phyloP scores from a whole-genome alignment of 1,140 invertebrate genomes.

The Drosophila baimaii region DNA sequence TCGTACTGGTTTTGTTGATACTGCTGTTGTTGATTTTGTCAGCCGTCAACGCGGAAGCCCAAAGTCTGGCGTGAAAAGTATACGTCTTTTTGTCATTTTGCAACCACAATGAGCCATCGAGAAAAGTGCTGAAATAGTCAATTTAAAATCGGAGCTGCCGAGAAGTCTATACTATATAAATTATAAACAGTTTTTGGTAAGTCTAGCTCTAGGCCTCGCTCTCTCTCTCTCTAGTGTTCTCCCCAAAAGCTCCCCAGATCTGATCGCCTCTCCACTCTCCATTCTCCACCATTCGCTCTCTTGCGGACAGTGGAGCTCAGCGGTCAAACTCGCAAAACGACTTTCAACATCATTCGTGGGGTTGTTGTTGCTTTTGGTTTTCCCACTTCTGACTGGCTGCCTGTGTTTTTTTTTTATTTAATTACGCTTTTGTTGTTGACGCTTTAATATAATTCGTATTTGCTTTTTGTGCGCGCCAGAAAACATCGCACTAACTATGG shows the following conservation, averaged over 20 bases:
- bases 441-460: slow-evolving; percentile 61
- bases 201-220: slow-evolving; percentile 18
- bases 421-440: slow-evolving; percentile 66
- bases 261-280: slow-evolving; percentile 6
- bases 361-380: slow-evolving; percentile 32
- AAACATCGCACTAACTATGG: slow-evolving; percentile 17
- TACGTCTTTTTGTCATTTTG: slow-evolving; percentile 22
- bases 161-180: slow-evolving; percentile 43
- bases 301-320: slow-evolving; percentile 31
- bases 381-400: slow-evolving; percentile 45
- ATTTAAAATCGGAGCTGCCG: slow-evolving; percentile 49
- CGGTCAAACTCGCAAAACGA: slow-evolving; percentile 81
- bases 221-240: background rate
- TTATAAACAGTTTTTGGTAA: slow-evolving; percentile 52
- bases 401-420: slow-evolving; percentile 61
- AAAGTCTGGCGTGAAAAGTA: slow-evolving; percentile 28
- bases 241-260: slow-evolving; percentile 10
- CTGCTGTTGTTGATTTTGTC: slow-evolving; percentile 17
- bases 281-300: slow-evolving; percentile 27
- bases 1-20: slow-evolving; percentile 10
- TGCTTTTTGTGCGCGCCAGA: slow-evolving; percentile 26
- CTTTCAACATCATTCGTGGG: slow-evolving; percentile 78
- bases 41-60: slow-evolving; percentile 33
- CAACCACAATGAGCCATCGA: slow-evolving; percentile 34
- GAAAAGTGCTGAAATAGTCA: slow-evolving; percentile 56